Conservation (phyloP, 2,113 vertebrate species). For the Lichenostomus cassidix region DNA sequence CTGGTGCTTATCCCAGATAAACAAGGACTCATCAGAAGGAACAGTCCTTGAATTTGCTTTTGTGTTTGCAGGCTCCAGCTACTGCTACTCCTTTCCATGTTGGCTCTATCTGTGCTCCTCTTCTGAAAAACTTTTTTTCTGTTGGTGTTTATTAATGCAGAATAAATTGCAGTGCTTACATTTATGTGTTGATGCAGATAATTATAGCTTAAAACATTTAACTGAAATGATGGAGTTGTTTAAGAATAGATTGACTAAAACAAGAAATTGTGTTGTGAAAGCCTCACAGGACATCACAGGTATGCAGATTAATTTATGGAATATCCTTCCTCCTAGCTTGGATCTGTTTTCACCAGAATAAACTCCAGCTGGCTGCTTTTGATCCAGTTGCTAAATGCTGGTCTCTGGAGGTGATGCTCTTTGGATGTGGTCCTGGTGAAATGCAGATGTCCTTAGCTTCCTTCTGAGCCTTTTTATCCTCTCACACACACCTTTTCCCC, state of each 20-base stretch:
- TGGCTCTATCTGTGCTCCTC: not conserved
- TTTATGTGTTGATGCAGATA: not conserved
- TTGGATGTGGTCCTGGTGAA: not conserved
- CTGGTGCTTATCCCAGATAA: not conserved
- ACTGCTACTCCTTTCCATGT: not conserved
- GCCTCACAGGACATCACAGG: not conserved
- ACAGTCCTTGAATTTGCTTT: not conserved
- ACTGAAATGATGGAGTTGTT: not conserved
- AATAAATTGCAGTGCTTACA: not conserved
- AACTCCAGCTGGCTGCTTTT: not conserved
- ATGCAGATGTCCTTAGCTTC: not conserved
- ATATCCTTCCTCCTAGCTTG: not conserved
- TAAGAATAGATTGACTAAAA: not conserved
- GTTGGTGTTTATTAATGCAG: not conserved
- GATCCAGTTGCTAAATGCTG: not conserved
- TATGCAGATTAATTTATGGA: not conserved
- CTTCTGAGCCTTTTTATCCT: not conserved
- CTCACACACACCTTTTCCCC: rapidly evolving
- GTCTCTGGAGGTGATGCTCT: not conserved
- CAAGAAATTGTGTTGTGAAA: not conserved
- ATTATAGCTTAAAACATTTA: not conserved
- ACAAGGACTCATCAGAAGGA: not conserved
- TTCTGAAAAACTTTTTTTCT: not conserved
- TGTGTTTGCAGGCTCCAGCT: not conserved
- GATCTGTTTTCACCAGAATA: not conserved